Conservation (phyloP, 2,113 vertebrate species). For the Cottus gobio region DNA sequence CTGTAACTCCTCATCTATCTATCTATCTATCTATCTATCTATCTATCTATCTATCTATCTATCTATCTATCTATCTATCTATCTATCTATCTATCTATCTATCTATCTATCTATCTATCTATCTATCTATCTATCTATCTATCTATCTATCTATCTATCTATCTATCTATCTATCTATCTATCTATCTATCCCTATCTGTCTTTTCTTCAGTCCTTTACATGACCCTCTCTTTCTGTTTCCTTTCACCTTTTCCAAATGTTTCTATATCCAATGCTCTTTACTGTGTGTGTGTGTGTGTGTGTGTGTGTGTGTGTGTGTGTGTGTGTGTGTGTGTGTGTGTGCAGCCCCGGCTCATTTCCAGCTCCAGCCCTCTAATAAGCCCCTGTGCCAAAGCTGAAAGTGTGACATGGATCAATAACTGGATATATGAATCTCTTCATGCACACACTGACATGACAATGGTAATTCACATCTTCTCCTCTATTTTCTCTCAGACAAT, state of each 20-base stretch:
- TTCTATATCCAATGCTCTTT: background rate
- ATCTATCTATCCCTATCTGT: background rate
- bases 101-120: background rate
- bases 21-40: background rate
- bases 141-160: background rate
- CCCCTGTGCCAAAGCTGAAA: constrained; percentile 36
- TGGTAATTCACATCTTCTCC: constrained; percentile 18
- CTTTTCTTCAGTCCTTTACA: background rate
- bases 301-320: constrained; percentile 32
- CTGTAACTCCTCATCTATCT: background rate
- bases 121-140: background rate
- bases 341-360: constrained; percentile 38
- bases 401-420: constrained; percentile 61
- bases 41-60: constrained; percentile 21
- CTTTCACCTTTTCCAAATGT: background rate
- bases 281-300: background rate
- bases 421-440: constrained; percentile 42
- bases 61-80: no score
- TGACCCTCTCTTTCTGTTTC: background rate
- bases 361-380: constrained; percentile 59
- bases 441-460: constrained; percentile 52
- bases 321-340: constrained; percentile 11
- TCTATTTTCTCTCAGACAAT: constrained; percentile 49
- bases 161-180: background rate
- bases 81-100: no score